Conservation (phyloP, 2,888 invertebrate genomes). For the Cataglyphis cursor region DNA sequence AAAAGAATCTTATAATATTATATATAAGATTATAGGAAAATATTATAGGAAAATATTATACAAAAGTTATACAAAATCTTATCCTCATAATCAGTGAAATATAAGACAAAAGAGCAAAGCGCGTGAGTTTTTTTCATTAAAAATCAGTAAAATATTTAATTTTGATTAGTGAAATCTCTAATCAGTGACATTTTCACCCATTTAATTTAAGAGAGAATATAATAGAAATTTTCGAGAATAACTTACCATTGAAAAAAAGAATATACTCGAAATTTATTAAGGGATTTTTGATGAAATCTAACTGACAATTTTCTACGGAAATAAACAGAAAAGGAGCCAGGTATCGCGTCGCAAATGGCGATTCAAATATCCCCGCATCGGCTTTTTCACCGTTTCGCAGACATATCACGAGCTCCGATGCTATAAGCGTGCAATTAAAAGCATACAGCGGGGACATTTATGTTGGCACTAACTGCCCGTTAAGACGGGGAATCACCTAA, state of each 20-base stretch:
- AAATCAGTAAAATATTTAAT: no score
- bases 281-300: background rate
- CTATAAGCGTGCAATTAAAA: constrained; percentile 82
- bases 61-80: no score
- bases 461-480: constrained; percentile 84
- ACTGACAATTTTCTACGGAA: constrained; percentile 16
- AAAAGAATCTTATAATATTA: background rate
- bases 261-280: background rate
- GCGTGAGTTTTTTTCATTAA: background rate
- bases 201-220: no score
- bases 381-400: constrained; percentile 44
- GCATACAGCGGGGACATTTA: constrained; percentile 82
- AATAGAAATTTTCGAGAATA: background rate
- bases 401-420: constrained; percentile 61
- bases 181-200: no score
- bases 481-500: constrained; percentile 83
- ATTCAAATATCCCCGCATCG: constrained; percentile 35
- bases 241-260: background rate
- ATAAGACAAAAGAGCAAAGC: no score
- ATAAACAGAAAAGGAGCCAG: constrained; percentile 58
- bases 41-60: background rate
- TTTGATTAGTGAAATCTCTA: no score
- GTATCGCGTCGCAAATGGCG: constrained; percentile 26
- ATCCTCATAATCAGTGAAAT: no score
- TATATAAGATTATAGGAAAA: background rate